Evolutionary conservation across 2,888 invertebrate species (phyloP), one percentile per base, ranked within the genome.

Genomic region (Drosophila cracens): DNA sequence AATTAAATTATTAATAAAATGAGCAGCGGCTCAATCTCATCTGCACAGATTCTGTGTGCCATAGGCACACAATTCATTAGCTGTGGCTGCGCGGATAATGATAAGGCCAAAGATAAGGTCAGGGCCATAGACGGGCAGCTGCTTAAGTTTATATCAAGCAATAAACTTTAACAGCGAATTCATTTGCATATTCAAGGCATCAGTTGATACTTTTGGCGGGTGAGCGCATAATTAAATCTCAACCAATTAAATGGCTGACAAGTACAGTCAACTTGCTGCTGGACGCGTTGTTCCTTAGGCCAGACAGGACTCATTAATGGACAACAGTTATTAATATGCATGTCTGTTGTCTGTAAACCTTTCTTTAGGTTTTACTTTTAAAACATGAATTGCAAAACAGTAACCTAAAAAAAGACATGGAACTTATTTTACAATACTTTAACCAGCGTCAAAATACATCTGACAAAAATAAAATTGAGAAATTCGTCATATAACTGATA

Each of bases 191-290:
- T 64, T 34, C 60, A 61, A 70, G 73, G 40, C 57, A 34, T 51
- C 66, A 38, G 27, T 52, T 51, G 70, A 56, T 71, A 58, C 71
- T 69, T 79, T 79, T 46, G 58, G 69, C 56, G 59, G 80, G 70
- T 82, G 78, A 69, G 56, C 64, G 76, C 70, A 70, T 86, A 84
- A 86, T 89, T 89, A 84, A 85, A 81, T 76, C 76, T 61, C 70
- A 81, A 76, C 85, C 87, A 86, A 80, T 89, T 84, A 76, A 84
- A 80, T 72, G 74, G 76, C 78, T 70, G 76, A 70, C 70, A 78
- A 77, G 74, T 64, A 67, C 59, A 59, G 56, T 56, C 49, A 71
- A 65, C 75, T 74, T 70, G 53, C 56, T 69, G 38, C 27, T 31
- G 31, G 36, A 48, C n/a, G 27, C 40, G 46, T 8, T 62, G 57